Conservation (phyloP, 2,113 vertebrate genomes). For the Chaetura pelagica region DNA sequence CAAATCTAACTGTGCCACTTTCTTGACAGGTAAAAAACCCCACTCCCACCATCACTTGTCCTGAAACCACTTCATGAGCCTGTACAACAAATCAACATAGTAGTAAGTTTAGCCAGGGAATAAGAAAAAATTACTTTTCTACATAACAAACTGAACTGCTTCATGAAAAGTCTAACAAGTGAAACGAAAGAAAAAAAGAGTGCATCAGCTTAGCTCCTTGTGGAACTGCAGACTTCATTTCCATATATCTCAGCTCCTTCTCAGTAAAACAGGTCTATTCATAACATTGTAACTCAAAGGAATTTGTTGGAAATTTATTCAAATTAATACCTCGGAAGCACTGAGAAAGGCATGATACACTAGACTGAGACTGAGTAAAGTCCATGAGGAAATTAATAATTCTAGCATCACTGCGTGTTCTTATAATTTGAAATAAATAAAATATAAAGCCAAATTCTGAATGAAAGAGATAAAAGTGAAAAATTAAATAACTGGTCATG, state of each 20-base stretch:
- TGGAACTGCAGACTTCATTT: background rate
- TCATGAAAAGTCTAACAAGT: background rate
- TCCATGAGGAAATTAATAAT: slow-evolving; percentile 54
- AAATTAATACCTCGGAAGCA: slow-evolving; percentile 7
- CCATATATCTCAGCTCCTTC: background rate
- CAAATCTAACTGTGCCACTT: background rate
- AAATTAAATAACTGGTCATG: slow-evolving; percentile 53
- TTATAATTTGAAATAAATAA: slow-evolving; percentile 58
- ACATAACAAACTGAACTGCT: background rate
- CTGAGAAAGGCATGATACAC: background rate
- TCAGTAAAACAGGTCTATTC: slow-evolving; percentile 30
- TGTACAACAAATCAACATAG: background rate
- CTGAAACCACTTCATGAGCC: background rate
- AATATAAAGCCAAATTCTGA: slow-evolving; percentile 43
- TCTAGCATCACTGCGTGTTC: background rate
- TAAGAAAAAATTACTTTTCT: background rate
- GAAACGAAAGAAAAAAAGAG: background rate
- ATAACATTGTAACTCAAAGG: background rate
- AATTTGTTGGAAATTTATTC: slow-evolving; percentile 11
- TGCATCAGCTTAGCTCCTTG: background rate
- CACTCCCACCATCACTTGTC: background rate
- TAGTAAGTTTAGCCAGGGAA: background rate
- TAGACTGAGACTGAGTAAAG: background rate
- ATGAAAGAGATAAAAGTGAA: slow-evolving; percentile 58
- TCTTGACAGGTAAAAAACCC: background rate